A percentile compares a stretch with the other conserved stretches of the same genome.
phyloP scores from a whole-genome alignment of 1,140 invertebrate species.

The Drosophila burlai region DNA sequence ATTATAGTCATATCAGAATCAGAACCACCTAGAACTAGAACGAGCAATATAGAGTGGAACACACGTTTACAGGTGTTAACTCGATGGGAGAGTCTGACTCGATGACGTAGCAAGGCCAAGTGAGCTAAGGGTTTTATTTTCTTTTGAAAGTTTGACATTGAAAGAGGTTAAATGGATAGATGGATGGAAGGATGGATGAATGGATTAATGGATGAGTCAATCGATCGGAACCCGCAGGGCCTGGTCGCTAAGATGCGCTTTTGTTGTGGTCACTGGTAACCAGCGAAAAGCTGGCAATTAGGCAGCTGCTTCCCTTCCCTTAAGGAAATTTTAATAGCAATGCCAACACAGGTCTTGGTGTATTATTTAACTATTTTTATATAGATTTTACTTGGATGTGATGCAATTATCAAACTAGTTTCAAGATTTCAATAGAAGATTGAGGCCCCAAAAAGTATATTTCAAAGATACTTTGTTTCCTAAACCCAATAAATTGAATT shows the following conservation, averaged over 20 bases:
- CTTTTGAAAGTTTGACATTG: conserved; percentile 19
- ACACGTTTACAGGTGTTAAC: conserved; percentile 24
- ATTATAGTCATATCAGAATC: conserved; percentile 15
- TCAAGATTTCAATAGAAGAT: neutral
- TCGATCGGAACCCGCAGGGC: neutral
- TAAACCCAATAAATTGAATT: neutral
- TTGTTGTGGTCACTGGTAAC: conserved; percentile 37
- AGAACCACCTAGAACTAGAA: conserved; percentile 16
- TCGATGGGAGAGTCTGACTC: neutral
- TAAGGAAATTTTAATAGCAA: neutral
- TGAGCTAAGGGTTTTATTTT: neutral
- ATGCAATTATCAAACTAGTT: too few species aligned
- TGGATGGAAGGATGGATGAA: neutral
- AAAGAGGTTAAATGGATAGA: conserved; percentile 10
- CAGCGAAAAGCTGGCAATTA: neutral
- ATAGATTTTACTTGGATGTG: neutral
- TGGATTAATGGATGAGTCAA: conserved; percentile 16
- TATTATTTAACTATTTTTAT: neutral
- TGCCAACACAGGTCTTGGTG: neutral
- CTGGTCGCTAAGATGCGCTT: conserved; percentile 25
- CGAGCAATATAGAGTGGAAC: conserved; percentile 6
- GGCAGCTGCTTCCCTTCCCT: conserved; percentile 4
- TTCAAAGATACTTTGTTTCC: neutral
- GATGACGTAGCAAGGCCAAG: conserved; percentile 22
- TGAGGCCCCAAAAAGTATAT: neutral